These are phyloP conservation scores for Strix occidentalis DNA, from an alignment of 2,797 vertebrate genomes.

Conservation along the genomic window DNA sequence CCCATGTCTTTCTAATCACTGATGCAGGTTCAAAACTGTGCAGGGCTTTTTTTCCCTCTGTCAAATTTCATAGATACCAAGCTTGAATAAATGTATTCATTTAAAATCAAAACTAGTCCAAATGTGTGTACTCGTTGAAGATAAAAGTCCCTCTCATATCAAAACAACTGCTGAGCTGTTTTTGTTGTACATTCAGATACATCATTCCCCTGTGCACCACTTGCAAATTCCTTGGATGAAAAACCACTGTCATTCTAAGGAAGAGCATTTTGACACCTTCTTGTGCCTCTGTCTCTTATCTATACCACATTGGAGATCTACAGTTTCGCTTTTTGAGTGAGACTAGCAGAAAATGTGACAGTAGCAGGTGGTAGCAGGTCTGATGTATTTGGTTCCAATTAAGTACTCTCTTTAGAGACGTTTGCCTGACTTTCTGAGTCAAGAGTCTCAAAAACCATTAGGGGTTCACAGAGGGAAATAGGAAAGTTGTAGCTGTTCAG, in stretches of 20 bases:
- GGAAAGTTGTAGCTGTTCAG: neutral
- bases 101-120: neutral
- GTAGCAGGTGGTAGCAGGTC: neutral
- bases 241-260: neutral
- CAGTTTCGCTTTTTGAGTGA: neutral
- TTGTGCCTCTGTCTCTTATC: neutral
- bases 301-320: neutral
- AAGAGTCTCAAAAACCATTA: neutral
- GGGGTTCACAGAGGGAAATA: neutral
- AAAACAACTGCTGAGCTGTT: neutral
- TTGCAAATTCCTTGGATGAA: neutral
- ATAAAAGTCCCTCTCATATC: neutral
- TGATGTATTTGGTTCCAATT: neutral
- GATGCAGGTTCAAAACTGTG: neutral
- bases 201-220: neutral
- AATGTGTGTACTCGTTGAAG: neutral
- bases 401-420: neutral
- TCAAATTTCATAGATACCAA: neutral
- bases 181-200: neutral
- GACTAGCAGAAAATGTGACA: neutral
- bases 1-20: neutral
- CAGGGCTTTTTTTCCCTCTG: neutral
- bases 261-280: neutral
- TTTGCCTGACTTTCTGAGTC: neutral
- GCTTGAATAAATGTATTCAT: neutral